phyloP scores from a whole-genome alignment of 1,140 invertebrate species.

The Rhizoglyphus robini region DNA sequence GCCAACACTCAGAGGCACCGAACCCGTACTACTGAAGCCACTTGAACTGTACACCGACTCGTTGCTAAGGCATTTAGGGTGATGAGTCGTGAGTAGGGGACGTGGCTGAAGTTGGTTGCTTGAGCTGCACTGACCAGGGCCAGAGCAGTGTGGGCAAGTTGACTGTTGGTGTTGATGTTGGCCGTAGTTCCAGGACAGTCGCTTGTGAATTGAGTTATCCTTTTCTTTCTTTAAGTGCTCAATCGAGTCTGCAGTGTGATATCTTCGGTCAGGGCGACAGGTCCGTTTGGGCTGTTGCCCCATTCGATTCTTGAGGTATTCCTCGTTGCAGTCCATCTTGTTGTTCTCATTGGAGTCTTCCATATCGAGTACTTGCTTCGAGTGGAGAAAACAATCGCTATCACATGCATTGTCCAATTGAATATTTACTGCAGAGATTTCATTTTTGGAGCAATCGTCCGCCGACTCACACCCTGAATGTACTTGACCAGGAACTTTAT shows the following conservation, averaged over 20 bases:
- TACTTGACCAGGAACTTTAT: neutral
- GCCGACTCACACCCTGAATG: neutral
- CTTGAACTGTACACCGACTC: slow-evolving; percentile 41
- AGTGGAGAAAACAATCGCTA: too few species aligned
- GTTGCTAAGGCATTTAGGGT: slow-evolving; percentile 30
- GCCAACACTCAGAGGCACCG: slow-evolving; percentile 36
- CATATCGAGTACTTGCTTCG: too few species aligned
- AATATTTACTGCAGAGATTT: neutral
- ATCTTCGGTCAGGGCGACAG: slow-evolving; percentile 40
- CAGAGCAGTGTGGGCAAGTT: slow-evolving; percentile 6
- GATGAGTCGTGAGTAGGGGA: slow-evolving; percentile 15
- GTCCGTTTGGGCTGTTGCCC: slow-evolving; percentile 35
- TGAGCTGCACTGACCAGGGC: neutral
- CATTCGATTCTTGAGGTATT: slow-evolving; percentile 29
- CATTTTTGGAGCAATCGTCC: neutral
- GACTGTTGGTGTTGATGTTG: slow-evolving; percentile 28
- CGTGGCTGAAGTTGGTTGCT: neutral
- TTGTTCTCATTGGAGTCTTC: neutral
- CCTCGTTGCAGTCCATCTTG: neutral
- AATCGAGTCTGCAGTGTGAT: slow-evolving; percentile 51
- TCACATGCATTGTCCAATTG: too few species aligned
- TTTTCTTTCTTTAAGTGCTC: slow-evolving; percentile 46
- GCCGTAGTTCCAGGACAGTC: slow-evolving; percentile 50
- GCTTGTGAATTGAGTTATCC: slow-evolving; percentile 48
- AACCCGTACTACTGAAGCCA: slow-evolving; percentile 41